Percentiles rank a stretch among this genome's conserved stretches.
Conservation (phyloP, 1,140 invertebrate species). For the Stegodyphus dumicola region DNA sequence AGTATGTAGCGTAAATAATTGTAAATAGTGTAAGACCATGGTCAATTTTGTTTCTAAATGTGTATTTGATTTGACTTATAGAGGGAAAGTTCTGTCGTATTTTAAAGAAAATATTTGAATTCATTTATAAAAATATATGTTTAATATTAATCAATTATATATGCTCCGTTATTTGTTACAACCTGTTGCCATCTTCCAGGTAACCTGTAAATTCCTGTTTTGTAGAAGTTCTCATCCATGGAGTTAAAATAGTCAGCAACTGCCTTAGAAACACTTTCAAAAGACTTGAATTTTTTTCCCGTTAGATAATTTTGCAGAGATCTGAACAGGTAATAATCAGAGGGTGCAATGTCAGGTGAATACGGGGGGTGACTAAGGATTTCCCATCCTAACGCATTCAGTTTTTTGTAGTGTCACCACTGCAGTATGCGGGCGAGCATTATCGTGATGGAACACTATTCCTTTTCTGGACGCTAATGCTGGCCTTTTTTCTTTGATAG, state of each 20-base stretch:
- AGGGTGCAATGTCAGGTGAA: constrained; percentile 65
- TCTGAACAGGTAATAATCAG: constrained; percentile 63
- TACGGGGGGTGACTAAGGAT: constrained; percentile 1
- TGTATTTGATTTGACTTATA: no score
- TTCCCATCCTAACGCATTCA: constrained; percentile 7
- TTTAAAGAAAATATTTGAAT: constrained; percentile 7
- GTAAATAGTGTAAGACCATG: no score
- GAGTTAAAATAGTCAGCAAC: constrained; percentile 19
- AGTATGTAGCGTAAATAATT: no score
- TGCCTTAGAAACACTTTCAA: constrained; percentile 46
- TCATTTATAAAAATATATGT: constrained; percentile 14
- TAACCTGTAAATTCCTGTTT: constrained; percentile 13
- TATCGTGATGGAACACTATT: no score
- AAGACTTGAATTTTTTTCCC: constrained; percentile 42
- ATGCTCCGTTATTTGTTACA: constrained; percentile 14
- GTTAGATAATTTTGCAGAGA: constrained; percentile 42
- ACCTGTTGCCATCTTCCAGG: constrained; percentile 7
- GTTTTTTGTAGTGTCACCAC: no score
- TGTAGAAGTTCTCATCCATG: constrained; percentile 3
- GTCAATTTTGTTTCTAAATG: no score
- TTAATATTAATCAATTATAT: constrained; percentile 12
- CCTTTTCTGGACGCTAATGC: no score
- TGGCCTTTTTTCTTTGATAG: constrained; percentile 39
- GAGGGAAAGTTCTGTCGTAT: constrained; percentile 12
- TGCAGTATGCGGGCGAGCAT: no score